These are phyloP conservation scores for Theocolax elegans DNA, from an alignment of 1,140 invertebrate genomes.

Conservation along the genomic window DNA sequence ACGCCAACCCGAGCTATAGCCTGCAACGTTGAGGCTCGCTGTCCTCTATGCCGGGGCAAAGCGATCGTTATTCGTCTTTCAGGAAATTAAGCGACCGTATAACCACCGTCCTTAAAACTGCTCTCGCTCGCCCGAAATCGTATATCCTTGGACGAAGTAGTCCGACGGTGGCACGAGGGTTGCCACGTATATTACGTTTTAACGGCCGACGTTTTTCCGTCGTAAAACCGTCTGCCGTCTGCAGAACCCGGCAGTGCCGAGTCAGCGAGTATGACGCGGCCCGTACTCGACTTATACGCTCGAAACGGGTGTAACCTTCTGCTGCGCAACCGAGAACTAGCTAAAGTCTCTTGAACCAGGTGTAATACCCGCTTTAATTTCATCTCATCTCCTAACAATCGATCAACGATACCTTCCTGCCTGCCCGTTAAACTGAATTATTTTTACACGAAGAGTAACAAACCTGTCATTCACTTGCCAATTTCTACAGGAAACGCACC, in stretches of 20 bases:
- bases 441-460: too few species aligned
- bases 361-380: too few species aligned
- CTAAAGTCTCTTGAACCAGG: too few species aligned
- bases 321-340: too few species aligned
- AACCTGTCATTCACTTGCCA: too few species aligned
- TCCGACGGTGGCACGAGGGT: background rate
- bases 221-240: background rate
- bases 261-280: conserved; percentile 9
- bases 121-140: background rate
- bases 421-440: too few species aligned
- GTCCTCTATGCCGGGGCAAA: background rate
- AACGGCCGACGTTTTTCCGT: conserved; percentile 10
- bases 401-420: too few species aligned
- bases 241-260: background rate
- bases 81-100: conserved; percentile 18
- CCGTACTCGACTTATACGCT: too few species aligned
- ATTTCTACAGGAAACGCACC: too few species aligned
- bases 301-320: too few species aligned
- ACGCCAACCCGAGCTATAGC: too few species aligned
- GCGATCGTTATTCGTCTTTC: conserved; percentile 2
- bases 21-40: background rate
- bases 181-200: conserved; percentile 1
- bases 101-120: background rate
- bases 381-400: too few species aligned
- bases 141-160: background rate